Conservation (phyloP, 2,888 invertebrate genomes). For the Acrobasis consociella region DNA sequence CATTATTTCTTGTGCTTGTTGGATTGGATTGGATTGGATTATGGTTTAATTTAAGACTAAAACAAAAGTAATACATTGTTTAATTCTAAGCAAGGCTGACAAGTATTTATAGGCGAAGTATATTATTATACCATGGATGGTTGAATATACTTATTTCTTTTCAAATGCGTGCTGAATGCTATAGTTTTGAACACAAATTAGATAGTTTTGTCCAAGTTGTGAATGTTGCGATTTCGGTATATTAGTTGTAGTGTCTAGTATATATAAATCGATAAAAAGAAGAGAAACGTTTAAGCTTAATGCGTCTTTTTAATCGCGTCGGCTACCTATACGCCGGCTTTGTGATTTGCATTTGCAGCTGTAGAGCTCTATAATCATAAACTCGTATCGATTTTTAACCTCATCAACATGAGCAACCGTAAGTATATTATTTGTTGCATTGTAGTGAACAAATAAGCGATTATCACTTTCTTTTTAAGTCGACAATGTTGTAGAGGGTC, state of each 20-base stretch:
- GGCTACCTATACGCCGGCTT: conserved; percentile 10
- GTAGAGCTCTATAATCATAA: background rate
- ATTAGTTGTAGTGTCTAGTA: background rate
- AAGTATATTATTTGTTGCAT: conserved; percentile 31
- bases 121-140: no score
- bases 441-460: background rate
- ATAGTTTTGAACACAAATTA: background rate
- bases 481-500: conserved; percentile 50
- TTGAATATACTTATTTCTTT: no score
- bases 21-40: no score
- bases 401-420: conserved; percentile 46
- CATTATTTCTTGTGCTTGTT: no score
- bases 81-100: no score
- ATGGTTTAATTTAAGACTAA: no score
- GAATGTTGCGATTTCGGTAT: no score
- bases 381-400: conserved; percentile 9
- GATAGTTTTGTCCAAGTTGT: no score
- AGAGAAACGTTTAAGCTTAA: background rate
- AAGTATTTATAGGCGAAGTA: no score
- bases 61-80: no score
- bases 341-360: conserved; percentile 5
- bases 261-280: background rate
- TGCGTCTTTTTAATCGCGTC: background rate
- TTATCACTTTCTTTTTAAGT: conserved; percentile 6
- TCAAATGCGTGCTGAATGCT: no score